Evolutionary conservation across 2,113 vertebrate genomes (phyloP).

Genomic region (Pelodiscus sinensis): DNA sequence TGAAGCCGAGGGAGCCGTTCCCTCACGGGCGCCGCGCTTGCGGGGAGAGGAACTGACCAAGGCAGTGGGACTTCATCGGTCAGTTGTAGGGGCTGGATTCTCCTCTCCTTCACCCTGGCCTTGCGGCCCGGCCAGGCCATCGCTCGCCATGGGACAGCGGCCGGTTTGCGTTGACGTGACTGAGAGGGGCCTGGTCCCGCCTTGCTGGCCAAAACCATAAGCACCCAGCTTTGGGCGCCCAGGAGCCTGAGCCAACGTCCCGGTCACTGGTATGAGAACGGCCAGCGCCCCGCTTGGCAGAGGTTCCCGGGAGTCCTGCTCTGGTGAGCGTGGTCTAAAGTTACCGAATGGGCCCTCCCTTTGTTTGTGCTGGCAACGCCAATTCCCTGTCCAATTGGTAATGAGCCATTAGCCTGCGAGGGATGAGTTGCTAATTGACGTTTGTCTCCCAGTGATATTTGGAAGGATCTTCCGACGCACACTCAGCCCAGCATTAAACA

Average conservation of each 20-base stretch:
- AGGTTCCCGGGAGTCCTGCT: not conserved
- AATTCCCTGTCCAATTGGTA: slow-evolving; percentile 69
- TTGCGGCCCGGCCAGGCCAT: not conserved
- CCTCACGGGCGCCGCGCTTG: not conserved
- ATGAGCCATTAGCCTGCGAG: slow-evolving; percentile 72
- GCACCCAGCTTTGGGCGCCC: not conserved
- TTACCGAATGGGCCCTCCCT: not conserved
- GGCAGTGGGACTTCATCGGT: not conserved
- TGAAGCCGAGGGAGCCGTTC: not conserved
- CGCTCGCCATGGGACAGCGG: not conserved
- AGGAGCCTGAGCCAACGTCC: not conserved
- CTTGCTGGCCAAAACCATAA: not conserved
- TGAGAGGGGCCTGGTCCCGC: not conserved
- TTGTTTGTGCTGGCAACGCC: slow-evolving; percentile 55
- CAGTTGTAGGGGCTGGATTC: not conserved
- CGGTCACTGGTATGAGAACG: not conserved
- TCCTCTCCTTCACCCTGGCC: not conserved
- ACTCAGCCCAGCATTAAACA: not conserved
- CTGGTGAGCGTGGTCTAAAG: not conserved
- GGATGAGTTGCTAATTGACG: slow-evolving; percentile 71
- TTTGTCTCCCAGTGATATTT: slow-evolving; percentile 69
- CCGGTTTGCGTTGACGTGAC: not conserved
- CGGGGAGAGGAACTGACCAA: not conserved
- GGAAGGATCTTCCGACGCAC: not conserved
- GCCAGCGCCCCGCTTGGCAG: not conserved